A percentile compares a stretch with the other conserved stretches of the same genome.
phyloP scores from a whole-genome alignment of 2,797 vertebrate species.

The Thripadectes ignobilis region DNA sequence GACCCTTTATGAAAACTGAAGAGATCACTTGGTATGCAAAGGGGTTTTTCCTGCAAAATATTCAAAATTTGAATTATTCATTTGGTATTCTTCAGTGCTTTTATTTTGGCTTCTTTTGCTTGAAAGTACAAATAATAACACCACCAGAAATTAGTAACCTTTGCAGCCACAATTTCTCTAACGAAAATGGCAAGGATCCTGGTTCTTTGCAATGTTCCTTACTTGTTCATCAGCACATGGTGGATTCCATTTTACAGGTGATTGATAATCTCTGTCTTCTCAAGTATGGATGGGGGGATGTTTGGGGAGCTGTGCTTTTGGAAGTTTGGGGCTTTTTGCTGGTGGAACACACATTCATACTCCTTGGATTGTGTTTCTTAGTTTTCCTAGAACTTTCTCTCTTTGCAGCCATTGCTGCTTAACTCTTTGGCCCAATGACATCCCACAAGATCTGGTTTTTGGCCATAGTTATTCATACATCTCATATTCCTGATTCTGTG shows the following conservation, averaged over 20 bases:
- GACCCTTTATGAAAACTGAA: not conserved
- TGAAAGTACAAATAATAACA: not conserved
- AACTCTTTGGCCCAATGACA: not conserved
- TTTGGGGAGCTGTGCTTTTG: not conserved
- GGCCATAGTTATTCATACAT: not conserved
- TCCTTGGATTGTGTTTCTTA: not conserved
- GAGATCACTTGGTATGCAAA: not conserved
- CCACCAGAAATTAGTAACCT: not conserved
- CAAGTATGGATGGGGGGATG: fast-evolving
- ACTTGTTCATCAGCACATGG: not conserved
- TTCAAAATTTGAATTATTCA: not conserved
- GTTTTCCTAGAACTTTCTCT: not conserved
- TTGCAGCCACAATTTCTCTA: not conserved
- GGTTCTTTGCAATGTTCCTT: not conserved
- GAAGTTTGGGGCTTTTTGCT: not conserved
- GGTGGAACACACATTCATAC: not conserved
- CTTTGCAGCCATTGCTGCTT: not conserved
- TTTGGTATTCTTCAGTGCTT: not conserved
- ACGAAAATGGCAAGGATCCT: not conserved
- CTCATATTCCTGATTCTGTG: not conserved
- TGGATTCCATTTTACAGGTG: not conserved
- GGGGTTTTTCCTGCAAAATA: not conserved
- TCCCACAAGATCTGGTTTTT: not conserved
- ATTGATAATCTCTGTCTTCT: not conserved
- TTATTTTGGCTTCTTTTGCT: not conserved